Base-by-base conservation (phyloP, 1,140 invertebrate genomes). In the Achatina immaculata region DNA sequence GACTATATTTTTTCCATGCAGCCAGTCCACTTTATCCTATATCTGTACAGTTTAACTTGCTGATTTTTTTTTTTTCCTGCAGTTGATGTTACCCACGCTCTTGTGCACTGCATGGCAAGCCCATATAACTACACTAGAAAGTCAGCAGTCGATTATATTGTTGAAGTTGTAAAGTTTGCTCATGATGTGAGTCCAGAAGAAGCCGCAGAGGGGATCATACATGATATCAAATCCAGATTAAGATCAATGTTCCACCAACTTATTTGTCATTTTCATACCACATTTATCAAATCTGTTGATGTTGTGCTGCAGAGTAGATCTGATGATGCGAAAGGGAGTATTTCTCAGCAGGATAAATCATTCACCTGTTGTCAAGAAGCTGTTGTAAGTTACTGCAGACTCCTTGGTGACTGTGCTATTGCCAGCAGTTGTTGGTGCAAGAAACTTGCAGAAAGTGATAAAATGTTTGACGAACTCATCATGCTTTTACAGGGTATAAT, bases 101-200 rank as follows among this genome's bases (percentile, higher is more conserved):
- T 76, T 1, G 40, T 24, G 0, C 28, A 62, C 34, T 48, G 45
- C 38, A 6, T 76, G n/a, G 55, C 55, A 40, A 76, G 74, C 62
- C 55, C 74, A 36, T 24, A 76, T 24, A 76, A 76, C 55, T 76
- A 76, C 74, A 76, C 74, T 38, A 36, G 74, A 38, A 45, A 76
- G 36, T 76, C 74, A 42, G 74, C 74, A n/a, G 48, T n/a, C 21
- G 31, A 76, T 38, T 76, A 76, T 31, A 11, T 76, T 28, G 24
- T 38, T 55, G 74, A 36, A 16, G 3, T 65, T 51, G n/a, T 76
- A 4, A 28, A 58, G 14, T 40, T 76, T 24, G 4, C 48, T 76
- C 51, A 42, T 24, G 21, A 45, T 45, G 42, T 40, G 9, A 1
- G n/a, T 11, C 21, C 16, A 42, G 36, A 40, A 4, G 45, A 31